Conservation (phyloP, 2,888 invertebrate genomes). For the Kuschelorhynchus macadamiae region DNA sequence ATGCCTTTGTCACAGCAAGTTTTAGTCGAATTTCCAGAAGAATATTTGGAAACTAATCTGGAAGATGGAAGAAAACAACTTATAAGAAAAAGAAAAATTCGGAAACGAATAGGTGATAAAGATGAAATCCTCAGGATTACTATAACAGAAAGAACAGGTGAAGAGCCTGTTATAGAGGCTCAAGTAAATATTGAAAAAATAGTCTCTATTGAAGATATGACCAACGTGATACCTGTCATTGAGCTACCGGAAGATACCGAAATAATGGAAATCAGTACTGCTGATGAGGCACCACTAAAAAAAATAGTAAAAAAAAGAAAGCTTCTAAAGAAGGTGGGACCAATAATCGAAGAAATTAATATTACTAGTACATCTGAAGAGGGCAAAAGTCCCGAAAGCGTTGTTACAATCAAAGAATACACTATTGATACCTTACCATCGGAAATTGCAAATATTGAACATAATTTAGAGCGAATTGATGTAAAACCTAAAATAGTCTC, state of each 20-base stretch:
- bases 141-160: slow-evolving; percentile 63
- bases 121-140: slow-evolving; percentile 69
- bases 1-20: slow-evolving; percentile 53
- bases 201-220: slow-evolving; percentile 57
- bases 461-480: slow-evolving; percentile 54
- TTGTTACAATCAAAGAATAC: slow-evolving; percentile 57
- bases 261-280: slow-evolving; percentile 66
- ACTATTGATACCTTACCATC: slow-evolving; percentile 33
- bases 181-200: slow-evolving; percentile 53
- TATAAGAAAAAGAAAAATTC: slow-evolving; percentile 59
- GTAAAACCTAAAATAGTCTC: slow-evolving; percentile 59
- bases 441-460: slow-evolving; percentile 38
- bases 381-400: slow-evolving; percentile 58
- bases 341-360: slow-evolving; percentile 63
- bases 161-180: slow-evolving; percentile 58
- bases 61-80: slow-evolving; percentile 59
- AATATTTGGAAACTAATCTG: slow-evolving; percentile 61
- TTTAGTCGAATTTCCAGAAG: slow-evolving; percentile 60
- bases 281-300: slow-evolving; percentile 65
- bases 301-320: slow-evolving; percentile 64
- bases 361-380: slow-evolving; percentile 61
- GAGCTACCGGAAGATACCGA: slow-evolving; percentile 65
- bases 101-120: slow-evolving; percentile 61
- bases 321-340: slow-evolving; percentile 60
- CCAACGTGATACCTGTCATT: slow-evolving; percentile 56